phyloP scores from a whole-genome alignment of 1,140 invertebrate species.

The Bemisia tabaci region DNA sequence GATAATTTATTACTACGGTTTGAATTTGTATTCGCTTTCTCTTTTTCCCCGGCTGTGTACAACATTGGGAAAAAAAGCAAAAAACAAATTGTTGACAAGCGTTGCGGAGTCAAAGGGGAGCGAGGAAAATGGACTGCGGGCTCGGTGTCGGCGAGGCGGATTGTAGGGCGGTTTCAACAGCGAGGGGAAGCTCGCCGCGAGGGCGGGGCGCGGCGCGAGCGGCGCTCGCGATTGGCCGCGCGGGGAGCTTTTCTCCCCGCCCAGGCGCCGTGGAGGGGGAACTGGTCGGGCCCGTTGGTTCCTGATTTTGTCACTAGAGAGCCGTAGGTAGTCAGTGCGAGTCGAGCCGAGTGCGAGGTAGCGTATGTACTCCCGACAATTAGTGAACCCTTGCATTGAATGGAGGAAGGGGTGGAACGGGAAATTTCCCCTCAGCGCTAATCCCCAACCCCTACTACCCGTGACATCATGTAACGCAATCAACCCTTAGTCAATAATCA shows the following conservation, averaged over 20 bases:
- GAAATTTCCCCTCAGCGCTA: background rate
- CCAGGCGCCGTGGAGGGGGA: background rate
- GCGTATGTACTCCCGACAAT: background rate
- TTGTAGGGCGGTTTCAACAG: background rate
- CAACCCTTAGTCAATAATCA: background rate
- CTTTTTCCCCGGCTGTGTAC: background rate
- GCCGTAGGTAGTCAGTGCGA: constrained; percentile 17
- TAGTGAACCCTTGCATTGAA: background rate
- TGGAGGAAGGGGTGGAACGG: background rate
- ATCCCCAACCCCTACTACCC: background rate
- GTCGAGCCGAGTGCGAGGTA: constrained; percentile 4
- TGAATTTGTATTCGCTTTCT: background rate
- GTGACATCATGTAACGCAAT: background rate
- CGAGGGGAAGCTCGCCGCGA: background rate
- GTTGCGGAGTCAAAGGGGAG: background rate
- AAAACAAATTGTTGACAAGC: background rate
- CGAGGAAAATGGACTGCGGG: background rate
- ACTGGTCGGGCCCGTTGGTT: constrained; percentile 23
- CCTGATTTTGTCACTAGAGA: constrained; percentile 30
- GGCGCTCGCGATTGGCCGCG: background rate
- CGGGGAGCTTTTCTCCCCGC: background rate
- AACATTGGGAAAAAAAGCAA: background rate
- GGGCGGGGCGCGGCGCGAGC: too few species aligned
- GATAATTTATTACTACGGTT: background rate
- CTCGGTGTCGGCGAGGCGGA: background rate